A percentile compares a stretch with the other conserved stretches of the same genome.
Conservation (phyloP, 2,797 vertebrate genomes). For the Sebastes matsubarae region DNA sequence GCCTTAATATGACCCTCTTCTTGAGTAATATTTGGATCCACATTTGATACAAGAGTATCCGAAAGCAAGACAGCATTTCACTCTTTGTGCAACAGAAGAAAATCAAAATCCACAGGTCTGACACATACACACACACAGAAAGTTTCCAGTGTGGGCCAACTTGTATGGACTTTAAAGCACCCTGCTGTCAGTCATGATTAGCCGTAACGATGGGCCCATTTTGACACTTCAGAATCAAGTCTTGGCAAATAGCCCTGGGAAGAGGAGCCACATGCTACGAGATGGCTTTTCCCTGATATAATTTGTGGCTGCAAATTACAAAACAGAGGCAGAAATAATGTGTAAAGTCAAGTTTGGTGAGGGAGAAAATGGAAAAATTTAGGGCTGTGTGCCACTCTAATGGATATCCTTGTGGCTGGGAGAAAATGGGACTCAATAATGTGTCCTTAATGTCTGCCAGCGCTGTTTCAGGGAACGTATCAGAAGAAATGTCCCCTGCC, state of each 20-base stretch:
- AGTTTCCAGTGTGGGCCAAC: slow-evolving; percentile 71
- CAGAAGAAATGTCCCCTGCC: slow-evolving; percentile 87
- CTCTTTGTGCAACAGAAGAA: slow-evolving; percentile 6
- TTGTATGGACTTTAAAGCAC: slow-evolving; percentile 80
- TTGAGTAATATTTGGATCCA: background rate
- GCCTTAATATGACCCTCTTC: background rate
- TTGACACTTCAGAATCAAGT: slow-evolving; percentile 87
- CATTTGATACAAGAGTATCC: background rate
- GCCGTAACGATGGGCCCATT: slow-evolving; percentile 84
- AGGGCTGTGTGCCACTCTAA: slow-evolving; percentile 87
- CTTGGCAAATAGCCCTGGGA: slow-evolving; percentile 81
- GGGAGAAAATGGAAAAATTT: slow-evolving; percentile 90
- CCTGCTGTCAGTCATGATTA: slow-evolving; percentile 85
- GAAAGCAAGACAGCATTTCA: background rate
- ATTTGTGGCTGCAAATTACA: slow-evolving; percentile 86
- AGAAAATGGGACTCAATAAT: slow-evolving; percentile 84
- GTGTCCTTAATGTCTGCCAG: slow-evolving; percentile 85
- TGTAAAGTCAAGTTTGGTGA: slow-evolving; percentile 88
- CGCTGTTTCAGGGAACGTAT: slow-evolving; percentile 89
- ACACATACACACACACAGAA: slow-evolving; percentile 21
- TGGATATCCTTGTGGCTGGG: slow-evolving; percentile 86
- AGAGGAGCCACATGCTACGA: slow-evolving; percentile 81
- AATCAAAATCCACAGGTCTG: slow-evolving; percentile 10
- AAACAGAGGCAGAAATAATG: slow-evolving; percentile 87
- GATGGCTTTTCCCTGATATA: slow-evolving; percentile 86